Evolutionary conservation across 92 coral and sea anemone genomes (phyloP).

Genomic region (Epizoanthus scotinus): DNA sequence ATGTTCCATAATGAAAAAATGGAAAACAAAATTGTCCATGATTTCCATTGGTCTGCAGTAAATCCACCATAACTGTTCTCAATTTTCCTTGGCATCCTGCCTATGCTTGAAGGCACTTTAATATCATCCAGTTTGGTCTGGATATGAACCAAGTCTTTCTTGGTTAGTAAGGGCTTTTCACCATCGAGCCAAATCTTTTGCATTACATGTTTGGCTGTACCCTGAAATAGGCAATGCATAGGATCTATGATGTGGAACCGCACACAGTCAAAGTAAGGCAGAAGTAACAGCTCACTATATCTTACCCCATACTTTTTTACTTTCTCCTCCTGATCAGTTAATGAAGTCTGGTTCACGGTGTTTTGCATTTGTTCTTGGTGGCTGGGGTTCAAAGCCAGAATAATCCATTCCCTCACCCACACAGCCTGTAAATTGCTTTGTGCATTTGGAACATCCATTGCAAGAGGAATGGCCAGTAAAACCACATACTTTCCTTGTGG

Average conservation of each 20-base stretch:
- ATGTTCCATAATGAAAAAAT: constrained; percentile 50
- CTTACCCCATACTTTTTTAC: constrained; percentile 54
- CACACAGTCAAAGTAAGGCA: constrained; percentile 73
- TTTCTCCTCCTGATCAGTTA: constrained; percentile 22
- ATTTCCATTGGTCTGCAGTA: constrained; percentile 76
- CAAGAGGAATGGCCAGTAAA: constrained; percentile 46
- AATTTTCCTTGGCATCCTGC: constrained; percentile 67
- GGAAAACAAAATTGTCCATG: constrained; percentile 56
- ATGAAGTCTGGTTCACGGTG: constrained; percentile 49
- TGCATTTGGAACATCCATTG: constrained; percentile 65
- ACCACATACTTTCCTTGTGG: constrained; percentile 72
- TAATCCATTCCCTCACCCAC: constrained; percentile 49
- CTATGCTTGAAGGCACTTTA: constrained; percentile 59
- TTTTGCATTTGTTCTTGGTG: constrained; percentile 41
- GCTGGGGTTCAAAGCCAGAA: constrained; percentile 39
- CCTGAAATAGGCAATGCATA: constrained; percentile 67
- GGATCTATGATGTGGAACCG: constrained; percentile 68
- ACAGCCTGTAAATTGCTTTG: constrained; percentile 42
- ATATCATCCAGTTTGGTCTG: constrained; percentile 57
- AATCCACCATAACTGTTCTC: constrained; percentile 69
- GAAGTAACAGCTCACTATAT: constrained; percentile 39
- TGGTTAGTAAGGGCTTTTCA: background rate
- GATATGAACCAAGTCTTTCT: constrained; percentile 38
- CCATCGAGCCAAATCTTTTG: constrained; percentile 60
- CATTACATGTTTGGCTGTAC: constrained; percentile 74